Conservation (phyloP, 2,888 invertebrate genomes). For the Cephus spinipes region DNA sequence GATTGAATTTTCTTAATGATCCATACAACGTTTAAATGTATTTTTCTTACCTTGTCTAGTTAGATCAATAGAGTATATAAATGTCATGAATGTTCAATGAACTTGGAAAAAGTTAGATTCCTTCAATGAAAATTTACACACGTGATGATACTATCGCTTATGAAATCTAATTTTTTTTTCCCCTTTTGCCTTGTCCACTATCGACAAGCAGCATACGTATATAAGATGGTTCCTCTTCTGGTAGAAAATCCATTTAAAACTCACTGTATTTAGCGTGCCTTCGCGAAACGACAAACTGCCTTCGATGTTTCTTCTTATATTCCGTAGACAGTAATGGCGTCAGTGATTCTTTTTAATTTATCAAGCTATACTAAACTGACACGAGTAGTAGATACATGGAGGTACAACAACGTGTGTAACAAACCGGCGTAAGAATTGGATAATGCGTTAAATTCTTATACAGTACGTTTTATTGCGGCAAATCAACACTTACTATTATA, state of each 20-base stretch:
- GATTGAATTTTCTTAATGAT: slow-evolving; percentile 31
- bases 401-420: not conserved
- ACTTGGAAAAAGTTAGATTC: not conserved
- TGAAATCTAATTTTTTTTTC: not conserved
- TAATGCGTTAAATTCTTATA: not conserved
- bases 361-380: not conserved
- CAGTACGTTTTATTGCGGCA: not conserved
- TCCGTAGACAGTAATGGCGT: not conserved
- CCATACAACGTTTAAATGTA: slow-evolving; percentile 50
- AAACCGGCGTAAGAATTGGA: not conserved
- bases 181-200: no score
- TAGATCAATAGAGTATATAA: not conserved
- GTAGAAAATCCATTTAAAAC: slow-evolving; percentile 25
- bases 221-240: not conserved
- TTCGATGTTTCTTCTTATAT: slow-evolving; percentile 25
- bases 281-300: slow-evolving; percentile 34
- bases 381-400: not conserved
- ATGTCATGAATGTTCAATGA: not conserved
- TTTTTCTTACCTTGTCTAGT: slow-evolving; percentile 52
- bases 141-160: not conserved
- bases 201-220: not conserved
- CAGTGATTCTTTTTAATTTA: not conserved
- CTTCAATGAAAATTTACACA: not conserved
- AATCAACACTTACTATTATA: not conserved
- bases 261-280: slow-evolving; percentile 38